phyloP scores from a whole-genome alignment of 2,797 vertebrate genomes.

The Coracias cyanogaster region DNA sequence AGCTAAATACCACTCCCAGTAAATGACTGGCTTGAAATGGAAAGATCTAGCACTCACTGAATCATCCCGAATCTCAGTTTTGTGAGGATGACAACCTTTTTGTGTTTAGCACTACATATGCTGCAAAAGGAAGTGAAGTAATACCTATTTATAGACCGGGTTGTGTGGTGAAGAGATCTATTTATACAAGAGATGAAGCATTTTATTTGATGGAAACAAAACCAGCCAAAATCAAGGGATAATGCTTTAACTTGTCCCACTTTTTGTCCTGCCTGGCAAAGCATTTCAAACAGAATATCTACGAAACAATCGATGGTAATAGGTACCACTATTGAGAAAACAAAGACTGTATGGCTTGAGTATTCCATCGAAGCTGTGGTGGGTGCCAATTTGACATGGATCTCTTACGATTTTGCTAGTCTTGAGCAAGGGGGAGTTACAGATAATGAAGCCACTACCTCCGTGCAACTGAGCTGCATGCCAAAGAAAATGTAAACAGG shows the following conservation, averaged over 20 bases:
- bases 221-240: background rate
- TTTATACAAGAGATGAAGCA: background rate
- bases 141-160: background rate
- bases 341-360: background rate
- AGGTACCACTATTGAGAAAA: background rate
- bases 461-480: background rate
- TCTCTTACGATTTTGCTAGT: background rate
- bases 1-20: background rate
- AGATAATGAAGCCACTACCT: slow-evolving; percentile 17
- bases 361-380: background rate
- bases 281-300: background rate
- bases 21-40: background rate
- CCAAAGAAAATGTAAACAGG: slow-evolving; percentile 39
- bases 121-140: background rate
- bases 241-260: background rate
- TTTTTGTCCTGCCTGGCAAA: background rate
- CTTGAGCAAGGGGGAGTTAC: background rate
- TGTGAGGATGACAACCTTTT: background rate
- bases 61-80: background rate
- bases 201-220: background rate
- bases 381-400: background rate
- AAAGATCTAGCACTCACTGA: background rate
- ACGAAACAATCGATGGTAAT: background rate
- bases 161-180: background rate
- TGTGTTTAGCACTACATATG: background rate